Evolutionary conservation across 1,140 invertebrate genomes (phyloP).

Genomic region (Drosophila neocordata): DNA sequence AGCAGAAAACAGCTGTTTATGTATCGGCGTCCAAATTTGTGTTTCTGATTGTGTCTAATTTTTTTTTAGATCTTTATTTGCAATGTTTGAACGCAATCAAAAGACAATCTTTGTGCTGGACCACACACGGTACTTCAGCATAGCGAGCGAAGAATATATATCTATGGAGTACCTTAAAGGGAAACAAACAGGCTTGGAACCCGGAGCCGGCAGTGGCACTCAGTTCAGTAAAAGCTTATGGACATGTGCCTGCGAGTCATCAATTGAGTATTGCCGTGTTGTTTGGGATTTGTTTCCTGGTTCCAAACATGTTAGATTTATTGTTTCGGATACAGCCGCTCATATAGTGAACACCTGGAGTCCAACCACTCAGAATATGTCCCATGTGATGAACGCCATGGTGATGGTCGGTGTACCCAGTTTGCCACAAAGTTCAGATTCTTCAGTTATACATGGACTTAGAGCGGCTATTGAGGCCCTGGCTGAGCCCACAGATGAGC

Average conservation of each 20-base stretch:
- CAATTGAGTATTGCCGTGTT: constrained; percentile 97
- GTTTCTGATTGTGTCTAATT: not conserved
- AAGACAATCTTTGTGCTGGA: constrained; percentile 98
- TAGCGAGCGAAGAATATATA: constrained; percentile 92
- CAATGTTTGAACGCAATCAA: constrained; percentile 87
- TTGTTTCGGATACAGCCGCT: constrained; percentile 91
- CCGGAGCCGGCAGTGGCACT: constrained; percentile 25
- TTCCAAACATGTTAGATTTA: constrained; percentile 93
- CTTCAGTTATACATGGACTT: constrained; percentile 92
- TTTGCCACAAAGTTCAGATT: constrained; percentile 85
- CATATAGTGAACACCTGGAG: constrained; percentile 93
- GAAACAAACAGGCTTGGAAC: constrained; percentile 75
- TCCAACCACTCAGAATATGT: constrained; percentile 91
- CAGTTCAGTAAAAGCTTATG: constrained; percentile 91
- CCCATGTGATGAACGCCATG: constrained; percentile 90
- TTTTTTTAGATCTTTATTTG: not conserved
- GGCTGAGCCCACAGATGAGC: constrained; percentile 90
- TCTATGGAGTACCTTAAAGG: constrained; percentile 94
- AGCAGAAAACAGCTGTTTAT: constrained; percentile 29
- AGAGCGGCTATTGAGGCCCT: constrained; percentile 93
- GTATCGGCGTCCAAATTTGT: not conserved
- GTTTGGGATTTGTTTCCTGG: constrained; percentile 97
- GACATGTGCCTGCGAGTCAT: constrained; percentile 97
- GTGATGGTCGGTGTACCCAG: constrained; percentile 88
- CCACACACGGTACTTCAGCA: constrained; percentile 94